A percentile compares a stretch with the other conserved stretches of the same genome.
These are phyloP conservation scores for Daubentonia madagascariensis DNA, from an alignment of 2,113 vertebrate species.

Conservation along the genomic window DNA sequence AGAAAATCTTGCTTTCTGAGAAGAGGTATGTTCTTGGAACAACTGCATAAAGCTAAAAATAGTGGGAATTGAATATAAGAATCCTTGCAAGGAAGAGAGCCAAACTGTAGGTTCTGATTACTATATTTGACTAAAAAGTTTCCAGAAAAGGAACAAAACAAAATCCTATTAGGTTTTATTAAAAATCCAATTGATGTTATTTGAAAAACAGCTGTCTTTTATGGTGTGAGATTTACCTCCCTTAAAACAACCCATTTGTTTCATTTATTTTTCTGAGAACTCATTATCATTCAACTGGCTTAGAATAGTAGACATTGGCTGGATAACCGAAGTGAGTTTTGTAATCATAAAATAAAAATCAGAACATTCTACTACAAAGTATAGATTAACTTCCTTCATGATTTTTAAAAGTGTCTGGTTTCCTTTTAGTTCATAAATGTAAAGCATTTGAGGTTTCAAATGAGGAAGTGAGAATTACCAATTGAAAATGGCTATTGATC, in stretches of 20 bases:
- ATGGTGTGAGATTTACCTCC: background rate
- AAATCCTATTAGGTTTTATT: background rate
- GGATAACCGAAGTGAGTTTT: constrained; percentile 68
- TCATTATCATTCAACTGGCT: background rate
- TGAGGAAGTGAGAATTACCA: background rate
- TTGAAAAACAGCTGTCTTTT: constrained; percentile 68
- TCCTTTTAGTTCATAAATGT: background rate
- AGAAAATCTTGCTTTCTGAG: constrained; percentile 49
- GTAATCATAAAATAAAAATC: constrained; percentile 39
- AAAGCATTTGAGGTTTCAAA: background rate
- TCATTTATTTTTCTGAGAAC: constrained; percentile 55
- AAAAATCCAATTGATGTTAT: constrained; percentile 22
- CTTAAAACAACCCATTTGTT: constrained; percentile 22
- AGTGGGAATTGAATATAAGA: background rate
- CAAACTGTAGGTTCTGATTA: constrained; percentile 28
- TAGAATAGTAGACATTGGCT: background rate
- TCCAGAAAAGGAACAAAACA: constrained; percentile 27
- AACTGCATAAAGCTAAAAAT: constrained; percentile 51
- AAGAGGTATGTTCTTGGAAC: constrained; percentile 36
- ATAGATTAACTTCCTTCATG: background rate
- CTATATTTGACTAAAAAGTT: constrained; percentile 45
- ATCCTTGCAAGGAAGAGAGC: constrained; percentile 10
- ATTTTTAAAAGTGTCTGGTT: background rate
- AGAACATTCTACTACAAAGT: background rate
- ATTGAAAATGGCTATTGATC: background rate